Conservation (phyloP, 2,888 invertebrate species). For the Rhopalosiphum nymphaeae region DNA sequence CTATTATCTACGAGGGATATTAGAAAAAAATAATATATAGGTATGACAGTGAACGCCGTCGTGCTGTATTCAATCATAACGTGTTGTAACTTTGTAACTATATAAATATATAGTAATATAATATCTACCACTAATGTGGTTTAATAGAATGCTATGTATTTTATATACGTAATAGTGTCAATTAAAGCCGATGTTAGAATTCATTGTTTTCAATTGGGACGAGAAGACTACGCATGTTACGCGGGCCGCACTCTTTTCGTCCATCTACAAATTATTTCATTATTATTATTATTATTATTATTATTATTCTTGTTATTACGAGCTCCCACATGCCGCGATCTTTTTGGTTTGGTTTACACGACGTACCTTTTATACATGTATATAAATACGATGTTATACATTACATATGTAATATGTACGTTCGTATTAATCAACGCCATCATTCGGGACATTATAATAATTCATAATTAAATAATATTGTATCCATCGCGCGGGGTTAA, state of each 20-base stretch:
- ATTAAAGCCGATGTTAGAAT: slow-evolving; percentile 27
- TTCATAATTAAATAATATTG: slow-evolving; percentile 9
- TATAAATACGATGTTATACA: background rate
- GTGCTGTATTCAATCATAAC: background rate
- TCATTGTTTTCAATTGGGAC: slow-evolving; percentile 58
- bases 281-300: background rate
- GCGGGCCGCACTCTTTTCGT: background rate
- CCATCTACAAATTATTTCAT: slow-evolving; percentile 30
- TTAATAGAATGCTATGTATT: background rate
- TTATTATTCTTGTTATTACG: slow-evolving; percentile 15
- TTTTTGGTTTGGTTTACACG: slow-evolving; percentile 6
- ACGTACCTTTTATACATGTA: background rate
- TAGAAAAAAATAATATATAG: background rate
- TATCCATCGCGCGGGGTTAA: slow-evolving; percentile 32
- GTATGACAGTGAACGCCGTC: background rate
- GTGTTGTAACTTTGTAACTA: background rate
- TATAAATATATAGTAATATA: background rate
- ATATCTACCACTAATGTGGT: background rate
- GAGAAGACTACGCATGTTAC: slow-evolving; percentile 6
- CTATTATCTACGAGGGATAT: background rate
- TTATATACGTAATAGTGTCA: slow-evolving; percentile 33
- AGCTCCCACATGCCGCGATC: slow-evolving; percentile 55
- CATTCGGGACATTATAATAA: slow-evolving; percentile 9
- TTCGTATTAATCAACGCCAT: slow-evolving; percentile 25
- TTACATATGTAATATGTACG: background rate